Evolutionary conservation across 2,888 invertebrate species (phyloP), one percentile per base, ranked within the genome.

Genomic region (Chelonus formosanus): DNA sequence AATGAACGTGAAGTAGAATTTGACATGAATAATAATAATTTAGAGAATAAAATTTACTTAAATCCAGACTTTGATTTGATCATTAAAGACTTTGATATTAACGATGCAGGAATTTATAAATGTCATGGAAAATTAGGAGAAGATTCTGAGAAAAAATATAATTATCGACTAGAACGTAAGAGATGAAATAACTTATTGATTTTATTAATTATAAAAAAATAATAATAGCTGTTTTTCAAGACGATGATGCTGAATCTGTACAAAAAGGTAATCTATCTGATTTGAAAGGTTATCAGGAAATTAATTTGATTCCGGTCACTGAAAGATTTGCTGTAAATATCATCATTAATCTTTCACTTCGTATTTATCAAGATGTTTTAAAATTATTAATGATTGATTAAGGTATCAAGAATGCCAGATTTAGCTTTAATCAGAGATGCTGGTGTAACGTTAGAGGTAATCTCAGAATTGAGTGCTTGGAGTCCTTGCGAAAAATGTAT

Each of bases 391-490:
- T 45, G 3, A 32, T 57, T 34, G 34, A 47, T 52, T 43, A 53
- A 83, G 83, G 71, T 80, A 58, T 86, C 87, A 7, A 78, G 80
- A 57, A 83, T 84, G 72, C 69, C 75, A 43, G 86, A 86, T 55
- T 84, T 86, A 67, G 72, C 76, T 3, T 76, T 79, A 50, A 76
- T 88, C n/a, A 80, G 86, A 70, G 79, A 85, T 8, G 71, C 83
- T 59, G 84, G 85, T 63, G 71, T 87, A 47, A 78, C 76, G 59
- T 79, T 88, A 62, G 86, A 86, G 76, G 69, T 88, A 43, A 74
- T 84, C 32, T 86, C 86, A 3, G 84, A 86, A 73, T 89, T 88
- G 88, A 85, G 84, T 62, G 74, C 83, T 3, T 89, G 88, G 88
- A 79, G 87, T 3, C 75, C 81, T n/a, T 89, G 89, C 74, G 85